phyloP scores from a whole-genome alignment of 2,888 invertebrate genomes.

The Dynastes hyllus region DNA sequence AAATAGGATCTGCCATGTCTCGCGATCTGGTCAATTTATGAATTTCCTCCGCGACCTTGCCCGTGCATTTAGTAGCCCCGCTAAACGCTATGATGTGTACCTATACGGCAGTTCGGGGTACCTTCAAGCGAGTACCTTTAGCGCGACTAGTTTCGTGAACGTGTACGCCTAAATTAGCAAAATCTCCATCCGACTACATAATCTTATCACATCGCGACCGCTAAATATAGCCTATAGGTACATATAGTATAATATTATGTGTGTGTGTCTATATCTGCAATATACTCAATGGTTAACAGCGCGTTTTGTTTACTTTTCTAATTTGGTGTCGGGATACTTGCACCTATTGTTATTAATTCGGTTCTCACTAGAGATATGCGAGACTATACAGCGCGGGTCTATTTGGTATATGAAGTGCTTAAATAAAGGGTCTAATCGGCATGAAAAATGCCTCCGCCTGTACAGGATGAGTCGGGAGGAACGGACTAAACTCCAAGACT shows the following conservation, averaged over 20 bases:
- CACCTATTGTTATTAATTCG: too few species aligned
- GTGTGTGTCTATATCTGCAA: background rate
- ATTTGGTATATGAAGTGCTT: too few species aligned
- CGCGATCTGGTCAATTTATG: background rate
- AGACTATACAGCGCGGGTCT: too few species aligned
- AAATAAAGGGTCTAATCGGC: too few species aligned
- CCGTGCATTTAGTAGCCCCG: background rate
- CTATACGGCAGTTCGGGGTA: background rate
- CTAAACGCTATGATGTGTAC: background rate
- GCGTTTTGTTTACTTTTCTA: slow-evolving; percentile 41
- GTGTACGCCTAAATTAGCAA: slow-evolving; percentile 52
- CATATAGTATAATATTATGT: background rate
- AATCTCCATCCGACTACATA: too few species aligned
- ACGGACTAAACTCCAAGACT: too few species aligned
- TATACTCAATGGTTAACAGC: background rate
- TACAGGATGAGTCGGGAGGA: too few species aligned
- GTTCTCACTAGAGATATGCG: too few species aligned
- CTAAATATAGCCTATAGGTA: slow-evolving; percentile 61
- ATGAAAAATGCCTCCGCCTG: too few species aligned
- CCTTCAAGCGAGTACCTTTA: too few species aligned
- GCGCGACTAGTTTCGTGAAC: too few species aligned
- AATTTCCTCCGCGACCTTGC: slow-evolving; percentile 6
- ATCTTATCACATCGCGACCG: slow-evolving; percentile 59
- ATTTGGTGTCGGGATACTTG: slow-evolving; percentile 8
- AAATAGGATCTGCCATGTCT: too few species aligned